Conservation (phyloP, 2,888 invertebrate species). For the Lasioglossum malachurum region DNA sequence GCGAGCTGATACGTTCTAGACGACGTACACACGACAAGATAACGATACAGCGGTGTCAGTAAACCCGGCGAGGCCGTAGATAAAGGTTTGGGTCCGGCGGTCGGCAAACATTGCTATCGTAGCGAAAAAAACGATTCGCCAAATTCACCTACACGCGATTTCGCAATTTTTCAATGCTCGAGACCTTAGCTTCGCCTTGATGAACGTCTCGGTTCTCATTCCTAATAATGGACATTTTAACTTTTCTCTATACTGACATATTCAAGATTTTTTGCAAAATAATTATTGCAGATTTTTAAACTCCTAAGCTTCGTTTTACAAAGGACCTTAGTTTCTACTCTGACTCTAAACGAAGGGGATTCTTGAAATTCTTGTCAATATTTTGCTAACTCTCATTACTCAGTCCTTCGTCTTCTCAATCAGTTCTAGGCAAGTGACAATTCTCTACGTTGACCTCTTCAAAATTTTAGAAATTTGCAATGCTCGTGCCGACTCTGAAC, state of each 20-base stretch:
- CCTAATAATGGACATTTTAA: background rate
- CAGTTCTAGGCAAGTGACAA: no score
- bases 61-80: constrained; percentile 16
- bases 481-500: no score
- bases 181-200: background rate
- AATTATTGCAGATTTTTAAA: no score
- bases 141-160: background rate
- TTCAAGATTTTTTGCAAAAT: background rate
- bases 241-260: no score
- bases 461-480: no score
- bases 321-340: no score
- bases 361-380: no score
- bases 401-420: no score
- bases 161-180: background rate
- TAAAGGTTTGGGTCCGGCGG: constrained; percentile 13
- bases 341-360: no score
- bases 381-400: no score
- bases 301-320: no score
- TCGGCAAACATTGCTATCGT: background rate
- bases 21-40: constrained; percentile 13
- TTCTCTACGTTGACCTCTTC: background rate
- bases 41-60: constrained; percentile 9
- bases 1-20: constrained; percentile 33
- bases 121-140: background rate
- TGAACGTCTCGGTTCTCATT: background rate